Base-by-base conservation (phyloP, 2,888 invertebrate species). In the Hirtodrosophila confusa region DNA sequence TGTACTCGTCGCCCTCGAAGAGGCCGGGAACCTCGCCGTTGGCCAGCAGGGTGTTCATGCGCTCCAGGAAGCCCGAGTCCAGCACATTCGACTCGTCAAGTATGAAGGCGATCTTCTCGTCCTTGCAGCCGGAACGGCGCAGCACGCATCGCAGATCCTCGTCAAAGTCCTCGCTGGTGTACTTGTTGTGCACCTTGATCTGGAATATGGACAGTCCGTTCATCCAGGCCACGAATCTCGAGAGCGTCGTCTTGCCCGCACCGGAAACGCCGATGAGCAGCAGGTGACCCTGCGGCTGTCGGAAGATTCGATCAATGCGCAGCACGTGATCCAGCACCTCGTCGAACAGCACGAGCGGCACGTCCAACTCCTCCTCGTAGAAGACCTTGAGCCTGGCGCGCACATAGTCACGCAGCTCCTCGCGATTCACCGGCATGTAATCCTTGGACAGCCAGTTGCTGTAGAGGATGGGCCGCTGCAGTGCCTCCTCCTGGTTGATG, bases 161-260 rank as follows among this genome's bases (percentile, higher is more conserved):
- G 92, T 99, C 99, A 91, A 99, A 99, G 92, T 99, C 99, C 85
- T 97, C 97, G 17, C 97, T 98, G 0, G 98, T 98, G 92, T 99
- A 99, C 93, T 99, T 99, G 92, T 99, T 99, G 93, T 99, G 99
- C 80, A 96, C 98, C 93, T 99, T 98, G 79, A 99, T 99, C 93
- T 99, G 99, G 95, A 99, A 99, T 65, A 99, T 98, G 78, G 97
- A 97, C 36, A 99, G 93, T 6, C 99, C 99, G 91, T 99, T 99
- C 97, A 99, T 98, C 99, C 99, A 99, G 48, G 99, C 99, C 33
- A 99, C 99, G 92, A 99, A 99, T 77, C 99, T 94, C 27, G 99
- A 99, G 79, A 99, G 94, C 8, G 99, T 99, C 0, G 99, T 99
- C 93, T 99, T 99, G 77, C 99, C 99, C 75, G 99, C 98, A 44